These are phyloP conservation scores for Hecatera dysodea DNA, from an alignment of 2,888 invertebrate species.

Conservation along the genomic window DNA sequence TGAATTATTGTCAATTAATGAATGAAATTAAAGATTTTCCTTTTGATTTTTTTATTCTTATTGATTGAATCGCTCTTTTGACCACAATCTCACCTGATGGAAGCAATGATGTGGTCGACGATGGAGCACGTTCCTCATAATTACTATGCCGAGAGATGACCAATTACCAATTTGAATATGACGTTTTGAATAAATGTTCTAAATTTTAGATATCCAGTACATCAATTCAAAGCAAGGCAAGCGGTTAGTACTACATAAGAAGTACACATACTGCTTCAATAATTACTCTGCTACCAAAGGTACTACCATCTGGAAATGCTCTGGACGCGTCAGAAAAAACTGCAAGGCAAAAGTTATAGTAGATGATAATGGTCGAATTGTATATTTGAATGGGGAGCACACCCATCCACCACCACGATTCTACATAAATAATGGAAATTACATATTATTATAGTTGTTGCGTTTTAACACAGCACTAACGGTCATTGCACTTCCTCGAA, in stretches of 20 bases:
- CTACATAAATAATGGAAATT: slow-evolving; percentile 8
- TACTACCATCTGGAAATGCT: slow-evolving; percentile 15
- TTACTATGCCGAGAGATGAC: not conserved
- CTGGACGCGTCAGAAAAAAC: slow-evolving; percentile 23
- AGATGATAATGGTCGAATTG: slow-evolving; percentile 2
- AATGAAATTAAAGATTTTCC: not conserved
- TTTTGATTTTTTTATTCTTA: not conserved
- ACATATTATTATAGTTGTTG: slow-evolving; percentile 2
- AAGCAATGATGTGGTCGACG: too few species aligned
- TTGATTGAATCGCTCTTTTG: too few species aligned
- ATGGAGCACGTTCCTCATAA: not conserved
- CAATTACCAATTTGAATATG: not conserved
- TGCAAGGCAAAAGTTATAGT: slow-evolving; percentile 22
- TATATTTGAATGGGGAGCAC: not conserved
- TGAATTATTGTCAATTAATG: not conserved
- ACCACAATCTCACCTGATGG: too few species aligned
- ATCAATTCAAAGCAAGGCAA: slow-evolving; percentile 35
- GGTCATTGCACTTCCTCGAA: not conserved
- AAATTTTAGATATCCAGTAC: slow-evolving; percentile 32
- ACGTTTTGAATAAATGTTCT: not conserved
- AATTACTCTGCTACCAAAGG: slow-evolving; percentile 24
- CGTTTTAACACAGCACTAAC: not conserved
- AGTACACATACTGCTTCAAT: slow-evolving; percentile 35
- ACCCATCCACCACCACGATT: slow-evolving; percentile 25
- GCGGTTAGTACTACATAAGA: slow-evolving; percentile 19